Base-by-base conservation (phyloP, 1,140 invertebrate genomes). In the Drosophila arizonae region DNA sequence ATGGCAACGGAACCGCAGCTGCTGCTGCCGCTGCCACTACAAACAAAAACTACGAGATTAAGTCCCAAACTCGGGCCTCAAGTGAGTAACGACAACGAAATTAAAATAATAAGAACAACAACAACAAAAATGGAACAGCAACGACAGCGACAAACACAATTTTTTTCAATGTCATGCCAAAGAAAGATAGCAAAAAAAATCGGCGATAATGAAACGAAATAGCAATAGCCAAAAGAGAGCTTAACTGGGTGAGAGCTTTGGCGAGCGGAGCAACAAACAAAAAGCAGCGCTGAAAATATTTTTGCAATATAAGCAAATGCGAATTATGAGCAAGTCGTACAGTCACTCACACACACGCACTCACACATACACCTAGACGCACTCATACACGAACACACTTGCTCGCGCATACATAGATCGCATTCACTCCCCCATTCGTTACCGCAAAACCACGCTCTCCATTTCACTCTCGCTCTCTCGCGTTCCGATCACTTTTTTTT, bases 101-200 rank as follows among this genome's bases (percentile, higher is more conserved):
- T 15, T 11, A 15, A 6, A 43, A 24, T 8, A 11, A 30, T 33
- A 60, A 48, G 21, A 54, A 57, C n/a, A 3, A 9, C 28, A 30
- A 39, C 24, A 41, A 46, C 9, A 17, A 15, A 5, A 41, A 30
- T 10, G 33, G 6, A 11, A 15, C 41, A 58, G 11, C 36, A 9
- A 48, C 30, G 46, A 51, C 21, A 11, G 6, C 17, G 36, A 24
- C 24, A 41, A 48, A 48, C 17, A 50, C 51, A 74, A 72, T 58
- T 82, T 76, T 77, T 82, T 87, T 87, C 84, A 88, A 88, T 88
- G 84, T 80, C 84, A 88, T 48, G 73, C 70, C 15, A 69, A 73
- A 69, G 57, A 73, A 69, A 43, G 57, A 62, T 56, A 68, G 80
- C 48, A 45, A 56, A 51, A 62, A 24, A 39, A 33, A 33, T 33